Evolutionary conservation across 1,140 invertebrate species (phyloP).

Genomic region (Charaxes varanes): DNA sequence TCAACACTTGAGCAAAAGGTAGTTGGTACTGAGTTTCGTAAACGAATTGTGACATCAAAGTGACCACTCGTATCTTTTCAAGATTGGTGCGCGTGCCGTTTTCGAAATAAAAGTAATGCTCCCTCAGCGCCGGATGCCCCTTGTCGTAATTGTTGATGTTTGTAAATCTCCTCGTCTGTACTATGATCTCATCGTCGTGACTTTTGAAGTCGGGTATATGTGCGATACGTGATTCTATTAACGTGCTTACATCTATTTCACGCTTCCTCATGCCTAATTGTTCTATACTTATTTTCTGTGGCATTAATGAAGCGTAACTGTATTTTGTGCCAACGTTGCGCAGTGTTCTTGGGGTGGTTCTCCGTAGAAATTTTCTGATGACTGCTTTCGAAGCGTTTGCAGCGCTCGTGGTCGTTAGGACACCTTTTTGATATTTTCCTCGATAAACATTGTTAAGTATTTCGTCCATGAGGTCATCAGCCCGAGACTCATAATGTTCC

Average conservation of each 20-base stretch:
- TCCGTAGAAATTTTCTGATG: too few species aligned
- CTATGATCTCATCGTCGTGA: slow-evolving; percentile 15
- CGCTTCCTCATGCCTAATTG: slow-evolving; percentile 15
- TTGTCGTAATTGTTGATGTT: slow-evolving; percentile 8
- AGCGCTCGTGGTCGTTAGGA: slow-evolving; percentile 1
- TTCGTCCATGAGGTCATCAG: slow-evolving; percentile 21
- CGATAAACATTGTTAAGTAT: slow-evolving; percentile 14
- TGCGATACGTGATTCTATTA: slow-evolving; percentile 12
- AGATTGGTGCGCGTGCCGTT: slow-evolving; percentile 5
- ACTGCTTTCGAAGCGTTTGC: slow-evolving; percentile 1
- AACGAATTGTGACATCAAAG: slow-evolving; percentile 33
- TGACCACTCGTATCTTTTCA: slow-evolving; percentile 18
- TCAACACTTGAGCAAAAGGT: slow-evolving; percentile 25
- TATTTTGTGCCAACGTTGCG: not conserved
- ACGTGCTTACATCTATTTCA: slow-evolving; percentile 13
- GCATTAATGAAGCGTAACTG: too few species aligned
- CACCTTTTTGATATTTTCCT: slow-evolving; percentile 8
- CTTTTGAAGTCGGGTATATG: slow-evolving; percentile 19
- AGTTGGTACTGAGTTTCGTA: slow-evolving; percentile 31
- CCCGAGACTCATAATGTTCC: slow-evolving; percentile 17
- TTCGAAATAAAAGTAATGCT: slow-evolving; percentile 10
- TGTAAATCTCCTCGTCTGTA: slow-evolving; percentile 26
- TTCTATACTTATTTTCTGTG: slow-evolving; percentile 15
- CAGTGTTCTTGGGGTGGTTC: slow-evolving; percentile 2
- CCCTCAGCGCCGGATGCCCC: slow-evolving; percentile 3